Base-by-base conservation (phyloP, 2,797 vertebrate genomes). In the Gobionotothen gibberifrons region DNA sequence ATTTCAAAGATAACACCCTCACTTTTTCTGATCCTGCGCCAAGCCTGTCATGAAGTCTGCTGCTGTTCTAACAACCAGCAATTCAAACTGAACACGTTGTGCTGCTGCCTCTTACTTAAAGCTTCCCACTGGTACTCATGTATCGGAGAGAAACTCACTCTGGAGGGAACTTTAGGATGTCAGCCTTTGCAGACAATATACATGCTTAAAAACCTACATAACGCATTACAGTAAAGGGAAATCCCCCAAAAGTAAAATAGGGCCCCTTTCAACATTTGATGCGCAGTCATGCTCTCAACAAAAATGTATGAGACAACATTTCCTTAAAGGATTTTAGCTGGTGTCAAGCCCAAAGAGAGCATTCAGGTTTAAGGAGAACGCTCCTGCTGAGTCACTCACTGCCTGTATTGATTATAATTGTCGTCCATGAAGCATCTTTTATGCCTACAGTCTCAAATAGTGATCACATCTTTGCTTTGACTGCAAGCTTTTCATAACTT, bases 371-470 rank as follows among this genome's bases (percentile, higher is more conserved):
- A 61, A 66, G 36, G 51, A 49, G 42, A 53, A 36, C 15, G 9
- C 42, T 14, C 55, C 16, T 66, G 65, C 83, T 81, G 76, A 88
- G 51, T 79, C 58, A 72, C 26, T 39, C 58, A 72, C 26, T 39
- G 21, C 4, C 3, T 82, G 52, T 43, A 80, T 81, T 65, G 63
- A 90, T 85, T 81, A 55, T 13, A 76, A 69, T 70, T 72, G 78
- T 77, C 17, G 14, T 63, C 29, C 9, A 4, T 71, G 57, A 75
- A 65, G 64, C 56, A 70, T 55, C 32, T 36, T 69, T 80, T 79
- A 42, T 72, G 60, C 43, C 42, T 63, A 2, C 48, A 49, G 57
- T 83, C 58, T 77, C 57, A 62, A 56, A 56, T 39, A 42, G 21
- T 53, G 55, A 77, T 79, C 42, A 58, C 67, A 67, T 69, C 29